A percentile compares a stretch with the other conserved stretches of the same genome.
phyloP scores from a whole-genome alignment of 2,888 invertebrate genomes.

The Lasius fuliginosus region DNA sequence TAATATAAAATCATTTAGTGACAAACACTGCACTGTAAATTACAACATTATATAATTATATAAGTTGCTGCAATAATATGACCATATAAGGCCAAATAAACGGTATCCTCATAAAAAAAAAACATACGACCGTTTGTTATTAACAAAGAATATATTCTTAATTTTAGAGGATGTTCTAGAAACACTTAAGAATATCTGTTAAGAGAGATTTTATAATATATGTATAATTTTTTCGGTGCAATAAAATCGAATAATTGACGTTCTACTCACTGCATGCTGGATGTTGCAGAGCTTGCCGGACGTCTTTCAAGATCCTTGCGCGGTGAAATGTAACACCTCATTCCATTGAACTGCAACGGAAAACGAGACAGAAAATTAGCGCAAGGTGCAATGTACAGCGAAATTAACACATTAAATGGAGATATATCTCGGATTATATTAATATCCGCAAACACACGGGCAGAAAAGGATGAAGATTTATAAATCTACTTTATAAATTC shows the following conservation, averaged over 20 bases:
- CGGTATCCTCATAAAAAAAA: no score
- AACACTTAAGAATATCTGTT: no score
- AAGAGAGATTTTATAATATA: no score
- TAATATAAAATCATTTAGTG: no score
- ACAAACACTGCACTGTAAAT: no score
- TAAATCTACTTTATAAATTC: constrained; percentile 26
- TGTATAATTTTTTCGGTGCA: no score
- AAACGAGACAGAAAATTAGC: neutral
- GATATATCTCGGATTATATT: constrained; percentile 16
- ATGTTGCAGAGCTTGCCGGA: constrained; percentile 3
- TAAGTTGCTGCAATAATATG: no score
- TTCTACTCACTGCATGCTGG: constrained; percentile 41
- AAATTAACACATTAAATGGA: neutral
- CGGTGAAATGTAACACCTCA: constrained; percentile 14
- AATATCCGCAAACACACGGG: neutral
- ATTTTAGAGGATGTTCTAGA: no score
- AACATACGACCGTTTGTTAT: no score
- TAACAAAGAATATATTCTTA: no score
- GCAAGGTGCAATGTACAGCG: neutral
- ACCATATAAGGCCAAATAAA: no score
- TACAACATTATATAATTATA: no score
- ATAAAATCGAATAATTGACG: neutral
- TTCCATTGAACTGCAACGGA: constrained; percentile 44
- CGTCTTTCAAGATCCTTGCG: neutral
- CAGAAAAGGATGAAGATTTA: neutral